These are phyloP conservation scores for Protomyctophum bolini DNA, from an alignment of 2,113 vertebrate genomes.

Conservation along the genomic window DNA sequence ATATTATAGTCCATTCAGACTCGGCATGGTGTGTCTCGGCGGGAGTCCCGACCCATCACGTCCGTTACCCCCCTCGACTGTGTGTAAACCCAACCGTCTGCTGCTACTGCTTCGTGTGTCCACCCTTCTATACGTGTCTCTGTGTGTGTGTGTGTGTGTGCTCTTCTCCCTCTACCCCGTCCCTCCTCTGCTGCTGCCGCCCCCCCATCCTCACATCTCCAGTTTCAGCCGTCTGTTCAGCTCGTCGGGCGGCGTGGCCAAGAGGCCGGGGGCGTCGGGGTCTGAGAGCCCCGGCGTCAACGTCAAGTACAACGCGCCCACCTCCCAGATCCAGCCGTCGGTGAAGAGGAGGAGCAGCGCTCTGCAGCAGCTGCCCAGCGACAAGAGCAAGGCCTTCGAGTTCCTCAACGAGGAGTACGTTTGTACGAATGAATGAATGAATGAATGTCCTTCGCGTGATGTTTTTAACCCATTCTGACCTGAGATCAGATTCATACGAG, in stretches of 20 bases:
- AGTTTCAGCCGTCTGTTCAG: constrained; percentile 99
- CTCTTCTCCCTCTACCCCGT: constrained; percentile 10
- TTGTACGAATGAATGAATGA: too few relatives aligned
- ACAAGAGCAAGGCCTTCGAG: constrained; percentile 98
- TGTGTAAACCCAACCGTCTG: constrained; percentile 39
- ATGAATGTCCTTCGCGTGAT: too few relatives aligned
- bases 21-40: constrained; percentile 49
- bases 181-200: constrained; percentile 39
- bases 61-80: constrained; percentile 38
- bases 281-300: constrained; percentile 89
- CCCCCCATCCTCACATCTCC: constrained; percentile 53
- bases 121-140: constrained; percentile 76
- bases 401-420: constrained; percentile 98
- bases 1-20: not conserved
- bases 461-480: too few relatives aligned
- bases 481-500: too few relatives aligned
- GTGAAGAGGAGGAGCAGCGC: constrained; percentile 97
- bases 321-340: constrained; percentile 91
- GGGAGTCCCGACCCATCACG: constrained; percentile 13
- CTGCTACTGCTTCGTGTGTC: constrained; percentile 66
- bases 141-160: constrained; percentile 68
- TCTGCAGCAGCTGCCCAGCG: constrained; percentile 92
- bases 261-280: constrained; percentile 79
- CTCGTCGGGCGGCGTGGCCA: constrained; percentile 87
- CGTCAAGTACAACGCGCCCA: constrained; percentile 96